These are phyloP conservation scores for Cladorhizidae sp. DNA, from an alignment of 37 sponge, comb jelly and placozoan genomes.

Conservation along the genomic window DNA sequence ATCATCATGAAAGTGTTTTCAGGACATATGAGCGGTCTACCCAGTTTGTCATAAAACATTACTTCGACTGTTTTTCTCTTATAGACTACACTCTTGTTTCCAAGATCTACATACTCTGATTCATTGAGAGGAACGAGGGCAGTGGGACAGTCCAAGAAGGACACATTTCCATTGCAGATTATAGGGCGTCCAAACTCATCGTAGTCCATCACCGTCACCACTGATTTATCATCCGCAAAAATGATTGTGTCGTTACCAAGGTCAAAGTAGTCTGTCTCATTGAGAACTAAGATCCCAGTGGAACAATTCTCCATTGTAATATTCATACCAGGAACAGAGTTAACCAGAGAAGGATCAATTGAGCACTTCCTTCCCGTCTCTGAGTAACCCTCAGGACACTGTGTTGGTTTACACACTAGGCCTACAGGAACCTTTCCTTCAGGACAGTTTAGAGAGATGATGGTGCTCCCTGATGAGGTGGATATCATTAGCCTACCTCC, in stretches of 20 bases:
- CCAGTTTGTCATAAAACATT: not conserved
- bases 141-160: constrained; percentile 18
- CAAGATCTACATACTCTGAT: constrained; percentile 3
- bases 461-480: not conserved
- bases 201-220: not conserved
- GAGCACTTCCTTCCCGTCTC: not conserved
- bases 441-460: not conserved
- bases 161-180: too few species aligned
- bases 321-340: too few species aligned
- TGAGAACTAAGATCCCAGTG: constrained; percentile 5
- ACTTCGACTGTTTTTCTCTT: not conserved
- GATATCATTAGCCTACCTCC: constrained; percentile 7
- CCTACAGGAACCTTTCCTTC: not conserved
- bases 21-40: constrained; percentile 15
- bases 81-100: constrained; percentile 3
- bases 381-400: constrained; percentile 6
- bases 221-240: not conserved
- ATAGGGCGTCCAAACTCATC: not conserved
- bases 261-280: constrained; percentile 18
- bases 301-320: constrained; percentile 2
- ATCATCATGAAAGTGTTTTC: constrained; percentile 6
- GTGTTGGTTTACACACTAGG: constrained; percentile 15
- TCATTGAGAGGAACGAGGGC: constrained; percentile 2
- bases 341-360: constrained; percentile 26
- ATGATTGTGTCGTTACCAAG: constrained; percentile 23